Base-by-base conservation (phyloP, 1,140 invertebrate species). In the Tetramorium alpestre region DNA sequence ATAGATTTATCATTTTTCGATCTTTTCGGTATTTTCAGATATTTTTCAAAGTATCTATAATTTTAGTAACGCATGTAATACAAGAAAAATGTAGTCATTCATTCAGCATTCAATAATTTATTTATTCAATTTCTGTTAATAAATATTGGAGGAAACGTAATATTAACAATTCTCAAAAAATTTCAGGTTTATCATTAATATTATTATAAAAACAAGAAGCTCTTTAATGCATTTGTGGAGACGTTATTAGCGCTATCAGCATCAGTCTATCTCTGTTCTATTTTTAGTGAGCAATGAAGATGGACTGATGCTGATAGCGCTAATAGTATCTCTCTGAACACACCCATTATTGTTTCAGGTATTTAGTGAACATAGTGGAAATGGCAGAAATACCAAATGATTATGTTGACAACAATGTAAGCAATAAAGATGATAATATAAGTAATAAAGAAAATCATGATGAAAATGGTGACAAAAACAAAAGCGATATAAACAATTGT, bases 351-450 rank as follows among this genome's bases (percentile, higher is more conserved):
- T 77, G 8, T 62, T 76, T 76, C 54, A 49, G 25, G 1, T 44
- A 58, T 80, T 80, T 67, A 7, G n/a, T 8, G 3, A 7, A 80
- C 13, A 3, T 5, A 67, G 13, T 22, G 10, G 16, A 81, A 69
- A 69, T 70, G 47, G 25, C 16, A 10, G 22, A 47, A 77, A 28
- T 13, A 47, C 8, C 6, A 56, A 11, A 4, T 6, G 8, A 65
- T 18, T 11, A 10, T n/a, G 38, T 8, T 33, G 33, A 33, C 16
- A 18, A 65, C 16, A 18, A 25, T 28, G 7, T 18, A 41, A 75
- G 11, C 4, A 6, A 69, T 25, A 73, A 22, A 67, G 22, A 77
- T 88, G 87, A 44, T 67, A 75, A 72, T 49, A 13, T 28, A 88
- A 56, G 11, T 62, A 2, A 72, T 62, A 60, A 65, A 1, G 3